Evolutionary conservation across 1,140 invertebrate genomes (phyloP), one percentile per base, ranked within the genome.

Genomic region (Panulirus ornatus): DNA sequence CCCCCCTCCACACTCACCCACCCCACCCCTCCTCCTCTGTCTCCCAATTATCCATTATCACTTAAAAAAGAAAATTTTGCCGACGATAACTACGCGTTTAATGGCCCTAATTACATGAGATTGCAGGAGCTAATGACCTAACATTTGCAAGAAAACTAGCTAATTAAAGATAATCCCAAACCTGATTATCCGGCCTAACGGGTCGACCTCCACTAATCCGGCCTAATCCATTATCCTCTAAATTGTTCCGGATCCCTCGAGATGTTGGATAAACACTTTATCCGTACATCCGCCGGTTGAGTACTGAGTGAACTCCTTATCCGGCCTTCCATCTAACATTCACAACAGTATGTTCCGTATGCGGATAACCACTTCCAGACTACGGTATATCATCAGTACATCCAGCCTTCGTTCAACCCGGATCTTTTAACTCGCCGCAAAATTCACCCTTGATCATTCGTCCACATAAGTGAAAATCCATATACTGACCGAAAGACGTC

Each of bases 121-220:
- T 86, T 86, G 73, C 84, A 75, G 84, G 47, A 58, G 71, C 84
- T 76, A 86, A 86, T 86, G 66, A 63, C 66, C 44, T 38, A 78
- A 76, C 84, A 86, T 86, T 86, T 86, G 84, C 84, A 86, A 86
- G 84, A 86, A 86, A 86, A 86, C 84, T 54, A 38, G 84, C 84
- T 86, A 75, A 86, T 86, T 86, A 86, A 75, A 78, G 84, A 86
- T 86, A 86, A 86, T 86, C 84, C 84, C 14, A 86, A 63, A 58
- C 44, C 73, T 86, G 47, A 86, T 86, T 86, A 86, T 38, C 71
- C 70, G 16, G 71, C 63, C 70, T 47, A 75, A 42, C 66, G 47
- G n/a, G 70, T 34, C 27, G 34, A 86, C 73, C 84, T 86, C 51
- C 27, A 34, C 71, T 86, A 78, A 86, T 86, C 84, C 73, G 22